A percentile compares a stretch with the other conserved stretches of the same genome.
Evolutionary conservation across 1,140 invertebrate species (phyloP).

Genomic region (Aphelinus atriplicis): DNA sequence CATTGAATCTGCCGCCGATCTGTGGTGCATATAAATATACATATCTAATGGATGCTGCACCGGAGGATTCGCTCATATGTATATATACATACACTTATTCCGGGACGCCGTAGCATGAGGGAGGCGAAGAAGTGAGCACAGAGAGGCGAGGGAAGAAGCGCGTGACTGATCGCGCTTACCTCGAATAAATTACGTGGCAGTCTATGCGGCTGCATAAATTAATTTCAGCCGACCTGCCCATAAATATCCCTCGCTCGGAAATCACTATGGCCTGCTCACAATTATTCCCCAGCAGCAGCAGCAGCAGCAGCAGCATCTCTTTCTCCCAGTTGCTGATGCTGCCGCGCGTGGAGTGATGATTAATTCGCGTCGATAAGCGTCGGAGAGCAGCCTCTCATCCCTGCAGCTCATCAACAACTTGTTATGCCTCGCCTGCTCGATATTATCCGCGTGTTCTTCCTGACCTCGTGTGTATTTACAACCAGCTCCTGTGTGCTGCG

Average conservation of each 20-base stretch:
- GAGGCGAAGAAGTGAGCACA: slow-evolving; percentile 14
- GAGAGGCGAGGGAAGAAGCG: slow-evolving; percentile 38
- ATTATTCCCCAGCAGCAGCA: background rate
- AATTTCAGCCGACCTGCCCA: slow-evolving; percentile 61
- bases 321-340: background rate
- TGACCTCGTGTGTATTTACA: no score
- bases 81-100: no score
- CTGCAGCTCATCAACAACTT: slow-evolving; percentile 3
- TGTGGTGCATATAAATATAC: no score
- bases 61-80: no score
- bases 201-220: slow-evolving; percentile 65
- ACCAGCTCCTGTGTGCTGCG: no score
- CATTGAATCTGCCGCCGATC: no score
- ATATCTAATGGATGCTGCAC: no score
- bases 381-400: background rate
- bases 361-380: slow-evolving; percentile 23
- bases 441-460: no score
- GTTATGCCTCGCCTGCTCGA: background rate
- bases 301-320: background rate
- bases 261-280: slow-evolving; percentile 43
- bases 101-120: background rate
- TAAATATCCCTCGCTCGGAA: slow-evolving; percentile 61
- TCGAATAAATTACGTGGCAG: slow-evolving; percentile 65
- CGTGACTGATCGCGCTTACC: slow-evolving; percentile 61
- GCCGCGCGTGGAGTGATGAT: slow-evolving; percentile 5